A percentile compares a stretch with the other conserved stretches of the same genome.
phyloP scores from a whole-genome alignment of 2,797 vertebrate species.

The Uromys caudimaculatus region DNA sequence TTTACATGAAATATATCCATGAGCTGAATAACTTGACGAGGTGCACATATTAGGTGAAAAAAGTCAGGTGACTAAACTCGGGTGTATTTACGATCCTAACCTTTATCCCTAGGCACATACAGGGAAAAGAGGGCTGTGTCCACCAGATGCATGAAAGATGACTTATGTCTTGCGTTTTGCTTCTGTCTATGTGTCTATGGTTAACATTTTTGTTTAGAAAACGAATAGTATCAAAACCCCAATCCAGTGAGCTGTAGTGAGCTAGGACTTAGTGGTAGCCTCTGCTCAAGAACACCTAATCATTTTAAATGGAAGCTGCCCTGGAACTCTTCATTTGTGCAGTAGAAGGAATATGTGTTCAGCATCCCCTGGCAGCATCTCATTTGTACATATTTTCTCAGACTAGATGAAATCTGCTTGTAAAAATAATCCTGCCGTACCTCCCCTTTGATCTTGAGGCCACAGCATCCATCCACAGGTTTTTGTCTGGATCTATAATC shows the following conservation, averaged over 20 bases:
- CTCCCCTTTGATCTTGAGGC: slow-evolving; percentile 26
- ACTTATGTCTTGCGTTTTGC: background rate
- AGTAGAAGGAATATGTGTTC: slow-evolving; percentile 23
- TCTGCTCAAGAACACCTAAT: slow-evolving; percentile 32
- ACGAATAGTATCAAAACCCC: background rate
- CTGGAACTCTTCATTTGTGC: slow-evolving; percentile 31
- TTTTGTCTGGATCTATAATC: background rate
- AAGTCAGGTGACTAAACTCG: background rate
- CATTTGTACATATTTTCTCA: slow-evolving; percentile 52
- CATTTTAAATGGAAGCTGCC: slow-evolving; percentile 45
- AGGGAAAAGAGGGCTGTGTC: background rate
- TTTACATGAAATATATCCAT: background rate
- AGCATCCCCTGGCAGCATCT: slow-evolving; percentile 31
- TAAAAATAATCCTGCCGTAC: background rate
- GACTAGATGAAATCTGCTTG: background rate
- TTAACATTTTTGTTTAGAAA: slow-evolving; percentile 46
- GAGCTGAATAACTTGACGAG: background rate
- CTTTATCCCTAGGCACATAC: background rate
- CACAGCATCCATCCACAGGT: background rate
- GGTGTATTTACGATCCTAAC: background rate
- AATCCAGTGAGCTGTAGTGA: slow-evolving; percentile 17
- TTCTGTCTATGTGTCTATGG: slow-evolving; percentile 25
- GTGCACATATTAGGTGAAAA: background rate
- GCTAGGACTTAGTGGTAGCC: slow-evolving; percentile 42
- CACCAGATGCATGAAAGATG: background rate